Evolutionary conservation across 2,888 invertebrate species (phyloP).

Genomic region (Macaria liturata): DNA sequence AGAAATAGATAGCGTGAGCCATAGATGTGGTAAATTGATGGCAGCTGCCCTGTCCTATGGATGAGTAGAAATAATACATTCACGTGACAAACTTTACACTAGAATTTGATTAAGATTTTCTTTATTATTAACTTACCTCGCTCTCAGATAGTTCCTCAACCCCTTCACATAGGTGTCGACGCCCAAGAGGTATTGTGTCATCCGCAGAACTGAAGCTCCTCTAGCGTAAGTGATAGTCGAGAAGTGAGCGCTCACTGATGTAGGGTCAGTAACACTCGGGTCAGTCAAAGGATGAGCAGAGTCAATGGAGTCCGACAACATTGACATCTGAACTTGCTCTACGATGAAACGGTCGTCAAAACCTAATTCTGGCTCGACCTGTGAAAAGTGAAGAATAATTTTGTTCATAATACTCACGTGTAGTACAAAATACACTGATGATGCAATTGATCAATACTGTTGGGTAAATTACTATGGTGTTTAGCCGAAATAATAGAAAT

Average conservation of each 20-base stretch:
- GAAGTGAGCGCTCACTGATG: conserved; percentile 84
- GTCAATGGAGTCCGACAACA: conserved; percentile 82
- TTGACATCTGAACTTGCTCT: conserved; percentile 86
- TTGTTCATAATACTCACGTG: no score
- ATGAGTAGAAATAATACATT: no score
- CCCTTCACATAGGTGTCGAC: conserved; percentile 75
- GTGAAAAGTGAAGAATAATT: not conserved
- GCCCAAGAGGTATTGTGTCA: conserved; percentile 86
- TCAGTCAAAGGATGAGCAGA: conserved; percentile 84
- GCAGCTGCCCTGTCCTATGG: no score
- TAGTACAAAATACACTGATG: no score
- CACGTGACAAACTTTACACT: no score
- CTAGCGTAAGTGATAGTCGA: conserved; percentile 88
- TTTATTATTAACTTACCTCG: conserved; percentile 57
- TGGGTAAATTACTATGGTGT: no score
- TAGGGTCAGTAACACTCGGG: conserved; percentile 77
- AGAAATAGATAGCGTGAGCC: no score
- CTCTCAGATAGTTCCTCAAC: conserved; percentile 78
- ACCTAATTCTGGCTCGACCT: conserved; percentile 54
- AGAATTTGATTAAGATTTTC: no score
- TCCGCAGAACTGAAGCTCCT: conserved; percentile 85
- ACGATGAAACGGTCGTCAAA: conserved; percentile 83
- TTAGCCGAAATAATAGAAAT: no score
- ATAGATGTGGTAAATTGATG: no score
- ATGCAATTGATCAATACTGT: no score